Evolutionary conservation across 1,140 invertebrate genomes (phyloP).

Genomic region (Pogonomyrmex barbatus): DNA sequence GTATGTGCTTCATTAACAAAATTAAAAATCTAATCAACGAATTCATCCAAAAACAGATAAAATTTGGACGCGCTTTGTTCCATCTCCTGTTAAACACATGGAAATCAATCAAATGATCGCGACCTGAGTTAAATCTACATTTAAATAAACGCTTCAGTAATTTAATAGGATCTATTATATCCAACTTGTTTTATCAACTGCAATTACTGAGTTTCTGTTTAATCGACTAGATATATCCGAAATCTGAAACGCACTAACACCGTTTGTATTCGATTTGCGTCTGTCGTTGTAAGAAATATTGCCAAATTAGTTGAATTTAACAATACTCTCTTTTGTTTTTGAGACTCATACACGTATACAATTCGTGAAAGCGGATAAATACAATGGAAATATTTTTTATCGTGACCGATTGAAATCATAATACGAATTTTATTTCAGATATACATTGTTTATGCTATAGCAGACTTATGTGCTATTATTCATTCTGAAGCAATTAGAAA

Average conservation of each 20-base stretch:
- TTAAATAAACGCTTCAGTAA: slow-evolving; percentile 7
- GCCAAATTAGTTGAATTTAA: neutral
- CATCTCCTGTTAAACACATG: neutral
- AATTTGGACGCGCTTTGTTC: neutral
- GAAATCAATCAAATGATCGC: neutral
- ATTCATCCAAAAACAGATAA: neutral
- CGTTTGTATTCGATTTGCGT: neutral
- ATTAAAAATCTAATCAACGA: slow-evolving; percentile 41
- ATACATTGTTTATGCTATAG: neutral
- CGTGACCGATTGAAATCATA: slow-evolving; percentile 13
- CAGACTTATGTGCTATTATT: neutral
- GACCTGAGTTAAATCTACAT: neutral
- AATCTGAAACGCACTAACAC: neutral
- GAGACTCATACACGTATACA: neutral
- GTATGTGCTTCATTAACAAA: slow-evolving; percentile 40
- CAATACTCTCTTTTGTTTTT: slow-evolving; percentile 7
- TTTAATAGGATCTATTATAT: slow-evolving; percentile 6
- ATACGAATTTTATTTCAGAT: neutral
- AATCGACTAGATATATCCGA: neutral
- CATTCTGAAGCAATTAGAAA: neutral
- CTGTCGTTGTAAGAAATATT: slow-evolving; percentile 5
- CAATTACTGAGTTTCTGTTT: neutral
- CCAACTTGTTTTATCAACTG: neutral
- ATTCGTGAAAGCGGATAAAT: neutral
- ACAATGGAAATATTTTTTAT: neutral